A percentile compares a stretch with the other conserved stretches of the same genome.
Evolutionary conservation across 1,140 invertebrate genomes (phyloP).

Genomic region (Drosophila aff.): DNA sequence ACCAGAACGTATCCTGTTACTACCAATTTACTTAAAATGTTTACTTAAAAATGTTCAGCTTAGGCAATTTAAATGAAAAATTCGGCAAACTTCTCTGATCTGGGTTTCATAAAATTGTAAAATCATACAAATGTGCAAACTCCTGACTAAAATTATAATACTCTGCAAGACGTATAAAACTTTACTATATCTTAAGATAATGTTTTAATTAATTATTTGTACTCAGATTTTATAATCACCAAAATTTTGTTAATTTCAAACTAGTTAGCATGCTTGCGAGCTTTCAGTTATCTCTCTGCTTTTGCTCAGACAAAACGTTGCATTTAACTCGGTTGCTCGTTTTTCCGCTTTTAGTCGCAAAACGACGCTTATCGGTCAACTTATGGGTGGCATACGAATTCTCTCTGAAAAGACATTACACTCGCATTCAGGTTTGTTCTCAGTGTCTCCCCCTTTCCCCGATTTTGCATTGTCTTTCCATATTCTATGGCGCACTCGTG

Average conservation of each 20-base stretch:
- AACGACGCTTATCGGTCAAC: constrained; percentile 41
- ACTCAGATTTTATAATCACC: background rate
- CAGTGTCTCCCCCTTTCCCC: constrained; percentile 2
- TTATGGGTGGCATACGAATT: constrained; percentile 9
- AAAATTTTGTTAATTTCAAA: background rate
- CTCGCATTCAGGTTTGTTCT: constrained; percentile 10
- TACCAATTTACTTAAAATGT: no score
- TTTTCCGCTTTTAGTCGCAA: constrained; percentile 21
- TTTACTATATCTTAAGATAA: no score
- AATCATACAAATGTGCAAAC: no score
- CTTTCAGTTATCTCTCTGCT: constrained; percentile 2
- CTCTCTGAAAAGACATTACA: constrained; percentile 27
- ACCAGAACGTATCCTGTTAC: no score
- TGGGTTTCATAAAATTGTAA: no score
- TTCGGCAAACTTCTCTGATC: no score
- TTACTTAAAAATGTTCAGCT: no score
- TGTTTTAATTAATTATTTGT: background rate
- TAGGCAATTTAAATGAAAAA: no score
- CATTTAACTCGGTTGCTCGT: constrained; percentile 1
- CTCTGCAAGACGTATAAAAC: no score
- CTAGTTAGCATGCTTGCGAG: background rate
- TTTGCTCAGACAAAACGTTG: constrained; percentile 3
- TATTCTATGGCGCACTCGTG: constrained; percentile 13
- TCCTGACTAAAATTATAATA: no score
- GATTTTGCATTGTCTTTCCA: constrained; percentile 14